Percentiles rank a stretch among this genome's conserved stretches.
phyloP scores from a whole-genome alignment of 1,140 invertebrate species.

The Zaprionus tsacasi region DNA sequence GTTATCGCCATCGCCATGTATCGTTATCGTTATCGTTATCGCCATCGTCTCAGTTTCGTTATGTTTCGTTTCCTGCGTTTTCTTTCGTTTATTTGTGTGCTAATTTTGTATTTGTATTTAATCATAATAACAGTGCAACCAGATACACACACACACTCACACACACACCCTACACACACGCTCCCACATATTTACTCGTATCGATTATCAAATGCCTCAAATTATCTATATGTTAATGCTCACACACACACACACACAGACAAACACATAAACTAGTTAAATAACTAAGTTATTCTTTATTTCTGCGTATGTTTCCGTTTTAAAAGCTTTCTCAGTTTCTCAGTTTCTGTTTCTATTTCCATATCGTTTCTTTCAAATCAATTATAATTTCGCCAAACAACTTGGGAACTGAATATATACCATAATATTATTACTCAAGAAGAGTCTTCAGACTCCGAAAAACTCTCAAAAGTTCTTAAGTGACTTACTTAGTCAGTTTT shows the following conservation, averaged over 20 bases:
- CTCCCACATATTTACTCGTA: constrained; percentile 6
- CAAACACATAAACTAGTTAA: not conserved
- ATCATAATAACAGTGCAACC: constrained; percentile 38
- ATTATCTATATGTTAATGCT: constrained; percentile 19
- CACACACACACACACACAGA: constrained; percentile 9
- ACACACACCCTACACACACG: constrained; percentile 2
- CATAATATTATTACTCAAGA: not conserved
- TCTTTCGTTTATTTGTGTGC: constrained; percentile 74
- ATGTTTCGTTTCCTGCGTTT: constrained; percentile 42
- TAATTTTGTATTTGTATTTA: constrained; percentile 80
- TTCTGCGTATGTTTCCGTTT: not conserved
- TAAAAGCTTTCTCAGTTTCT: constrained; percentile 8
- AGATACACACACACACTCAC: constrained; percentile 17
- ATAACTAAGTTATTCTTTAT: constrained; percentile 7
- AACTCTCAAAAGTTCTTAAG: no score
- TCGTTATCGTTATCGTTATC: constrained; percentile 18
- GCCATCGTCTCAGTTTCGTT: constrained; percentile 43
- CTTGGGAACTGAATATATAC: not conserved
- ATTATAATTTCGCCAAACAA: not conserved
- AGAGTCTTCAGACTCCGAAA: not conserved
- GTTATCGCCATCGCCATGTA: constrained; percentile 6
- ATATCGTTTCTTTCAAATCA: not conserved
- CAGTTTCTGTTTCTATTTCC: not conserved
- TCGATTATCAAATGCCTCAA: constrained; percentile 22
- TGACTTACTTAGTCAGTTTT: not conserved